Base-by-base conservation (phyloP, 2,797 vertebrate species). In the Protonibea diacanthus region DNA sequence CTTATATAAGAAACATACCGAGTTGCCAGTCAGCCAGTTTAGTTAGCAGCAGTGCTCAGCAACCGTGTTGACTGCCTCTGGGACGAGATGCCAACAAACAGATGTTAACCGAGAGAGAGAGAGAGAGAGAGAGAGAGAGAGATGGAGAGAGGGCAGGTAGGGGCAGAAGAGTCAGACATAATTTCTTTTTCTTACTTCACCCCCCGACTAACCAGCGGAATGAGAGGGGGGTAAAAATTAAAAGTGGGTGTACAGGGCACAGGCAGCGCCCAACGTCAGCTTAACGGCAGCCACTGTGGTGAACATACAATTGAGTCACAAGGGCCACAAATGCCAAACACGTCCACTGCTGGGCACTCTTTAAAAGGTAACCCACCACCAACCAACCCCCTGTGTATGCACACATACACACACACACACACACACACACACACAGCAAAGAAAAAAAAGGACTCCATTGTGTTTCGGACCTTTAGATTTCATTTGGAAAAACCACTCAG, bases 271-370 rank as follows among this genome's bases (percentile, higher is more conserved):
- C 76, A 67, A 66, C 67, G 78, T 78, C 85, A 82, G 74, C 55
- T 85, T 72, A 87, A 82, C 73, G n/a, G 78, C 88, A 87, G 87
- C 81, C 73, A 92, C 94, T 89, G 90, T 91, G 92, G 90, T 48
- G 84, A 93, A 88, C 71, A 65, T 75, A 94, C 90, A 95, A 94
- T 94, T 74, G 64, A 74, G 81, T 87, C 80, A 93, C 93, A 94
- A 92, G 92, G 78, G 90, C 86, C 88, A 77, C 90, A 85, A 90
- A 93, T 95, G 94, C 94, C 92, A 94, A 95, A 95, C 95, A 95
- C 93, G 94, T 95, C 90, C 93, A 94, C 94, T 93, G 91, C 94
- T 95, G 94, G 89, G 92, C 91, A 93, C 85, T 88, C 83, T 92
- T 92, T 87, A 91, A 94, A 93, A 93, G 85, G 88, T 90, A 89